Evolutionary conservation across 2,113 vertebrate species (phyloP).

Genomic region (Dicentrarchus labrax): DNA sequence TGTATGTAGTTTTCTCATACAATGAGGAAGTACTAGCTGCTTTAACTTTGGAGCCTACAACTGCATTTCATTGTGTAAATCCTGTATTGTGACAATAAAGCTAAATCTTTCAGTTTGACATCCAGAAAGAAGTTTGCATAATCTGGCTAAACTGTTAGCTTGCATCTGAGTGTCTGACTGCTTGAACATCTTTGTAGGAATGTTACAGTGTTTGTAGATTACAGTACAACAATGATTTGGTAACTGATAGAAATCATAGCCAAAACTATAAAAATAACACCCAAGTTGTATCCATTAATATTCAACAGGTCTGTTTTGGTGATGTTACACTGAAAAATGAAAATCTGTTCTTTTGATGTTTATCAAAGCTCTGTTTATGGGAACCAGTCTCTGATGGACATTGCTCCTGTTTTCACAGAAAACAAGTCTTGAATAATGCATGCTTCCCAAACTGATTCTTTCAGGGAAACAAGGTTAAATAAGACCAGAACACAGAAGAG

Average conservation of each 20-base stretch:
- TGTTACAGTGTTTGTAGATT: neutral
- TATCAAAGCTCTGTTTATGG: neutral
- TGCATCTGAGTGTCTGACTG: neutral
- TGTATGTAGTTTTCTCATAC: no score
- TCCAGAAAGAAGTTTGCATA: neutral
- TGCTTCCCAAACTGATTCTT: constrained; percentile 3
- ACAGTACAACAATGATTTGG: neutral
- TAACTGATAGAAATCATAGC: neutral
- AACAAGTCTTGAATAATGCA: neutral
- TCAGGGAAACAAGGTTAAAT: constrained; percentile 11
- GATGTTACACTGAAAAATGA: neutral
- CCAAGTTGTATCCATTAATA: neutral
- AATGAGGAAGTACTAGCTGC: no score
- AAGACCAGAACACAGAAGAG: constrained; percentile 2
- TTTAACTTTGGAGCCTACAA: neutral
- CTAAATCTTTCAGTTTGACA: neutral
- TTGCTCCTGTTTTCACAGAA: constrained; percentile 9
- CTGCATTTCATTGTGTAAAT: neutral
- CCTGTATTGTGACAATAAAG: neutral
- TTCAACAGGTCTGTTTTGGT: neutral
- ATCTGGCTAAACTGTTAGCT: neutral
- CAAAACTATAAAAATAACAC: neutral
- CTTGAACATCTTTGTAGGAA: neutral
- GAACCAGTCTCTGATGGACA: neutral
- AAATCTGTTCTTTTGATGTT: neutral